These are phyloP conservation scores for Scylla paramamosain DNA, from an alignment of 1,140 invertebrate species.

Conservation along the genomic window DNA sequence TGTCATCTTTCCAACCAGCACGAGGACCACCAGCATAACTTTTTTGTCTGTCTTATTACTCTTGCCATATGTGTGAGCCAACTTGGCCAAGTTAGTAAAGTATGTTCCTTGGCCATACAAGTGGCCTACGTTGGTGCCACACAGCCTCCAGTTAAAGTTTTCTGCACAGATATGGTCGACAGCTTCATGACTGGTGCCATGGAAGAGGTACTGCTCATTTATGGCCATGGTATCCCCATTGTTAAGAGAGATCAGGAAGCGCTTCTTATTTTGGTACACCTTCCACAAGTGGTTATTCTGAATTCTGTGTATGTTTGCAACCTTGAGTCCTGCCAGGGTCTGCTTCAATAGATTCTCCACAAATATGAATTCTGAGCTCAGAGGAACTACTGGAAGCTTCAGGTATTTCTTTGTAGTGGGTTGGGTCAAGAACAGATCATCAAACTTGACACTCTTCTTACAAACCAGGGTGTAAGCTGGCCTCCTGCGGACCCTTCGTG, in stretches of 20 bases:
- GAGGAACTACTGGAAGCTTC: background rate
- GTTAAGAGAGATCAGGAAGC: constrained; percentile 28
- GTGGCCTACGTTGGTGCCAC: constrained; percentile 73
- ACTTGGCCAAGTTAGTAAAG: constrained; percentile 66
- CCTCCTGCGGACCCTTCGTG: constrained; percentile 60
- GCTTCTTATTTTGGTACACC: constrained; percentile 75
- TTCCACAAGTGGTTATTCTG: constrained; percentile 72
- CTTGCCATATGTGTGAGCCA: constrained; percentile 63
- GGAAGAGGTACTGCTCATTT: constrained; percentile 76
- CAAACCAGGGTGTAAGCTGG: constrained; percentile 11
- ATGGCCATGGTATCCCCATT: constrained; percentile 30
- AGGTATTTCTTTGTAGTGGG: constrained; percentile 39
- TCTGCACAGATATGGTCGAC: constrained; percentile 69
- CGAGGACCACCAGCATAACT: constrained; percentile 64
- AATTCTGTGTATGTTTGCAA: constrained; percentile 62
- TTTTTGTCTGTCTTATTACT: constrained; percentile 22
- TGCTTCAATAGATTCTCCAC: constrained; percentile 57
- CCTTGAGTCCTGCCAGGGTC: background rate
- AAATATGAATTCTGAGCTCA: constrained; percentile 67
- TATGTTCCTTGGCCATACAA: constrained; percentile 74
- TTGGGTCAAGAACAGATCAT: constrained; percentile 37
- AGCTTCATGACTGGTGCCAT: constrained; percentile 69
- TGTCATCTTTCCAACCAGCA: constrained; percentile 71
- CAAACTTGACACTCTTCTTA: constrained; percentile 53
- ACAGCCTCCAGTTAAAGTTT: constrained; percentile 76